Evolutionary conservation across 1,140 invertebrate genomes (phyloP).

Genomic region (Ericerus pela): DNA sequence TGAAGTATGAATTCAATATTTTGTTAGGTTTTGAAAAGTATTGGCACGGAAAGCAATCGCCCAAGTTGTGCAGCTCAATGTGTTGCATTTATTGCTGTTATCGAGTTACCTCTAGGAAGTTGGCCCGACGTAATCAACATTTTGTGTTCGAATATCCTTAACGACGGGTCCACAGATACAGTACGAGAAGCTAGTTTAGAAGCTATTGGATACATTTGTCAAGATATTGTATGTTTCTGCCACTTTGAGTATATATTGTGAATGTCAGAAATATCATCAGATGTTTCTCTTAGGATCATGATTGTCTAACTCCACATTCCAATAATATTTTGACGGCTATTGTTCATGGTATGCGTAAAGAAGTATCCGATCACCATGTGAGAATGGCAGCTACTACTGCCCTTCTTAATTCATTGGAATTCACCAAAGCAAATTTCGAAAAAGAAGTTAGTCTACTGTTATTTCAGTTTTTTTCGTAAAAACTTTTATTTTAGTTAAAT

Average conservation of each 20-base stretch:
- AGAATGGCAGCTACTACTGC: constrained; percentile 90
- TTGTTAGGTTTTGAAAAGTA: constrained; percentile 67
- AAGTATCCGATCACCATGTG: constrained; percentile 68
- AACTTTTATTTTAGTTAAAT: background rate
- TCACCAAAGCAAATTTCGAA: constrained; percentile 96
- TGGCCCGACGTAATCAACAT: constrained; percentile 74
- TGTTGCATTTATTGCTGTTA: constrained; percentile 93
- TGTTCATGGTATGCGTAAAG: constrained; percentile 88
- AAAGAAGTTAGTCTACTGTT: constrained; percentile 51
- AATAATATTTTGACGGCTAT: constrained; percentile 97
- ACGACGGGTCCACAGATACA: constrained; percentile 68
- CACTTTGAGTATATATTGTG: background rate
- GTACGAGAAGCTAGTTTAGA: constrained; percentile 92
- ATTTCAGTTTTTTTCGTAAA: background rate
- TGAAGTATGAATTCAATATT: background rate
- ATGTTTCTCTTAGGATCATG: constrained; percentile 48
- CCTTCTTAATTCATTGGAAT: constrained; percentile 94
- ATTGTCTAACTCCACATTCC: constrained; percentile 76
- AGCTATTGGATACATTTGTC: constrained; percentile 82
- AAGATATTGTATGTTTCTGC: constrained; percentile 47
- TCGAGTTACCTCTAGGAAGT: constrained; percentile 74
- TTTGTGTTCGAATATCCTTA: constrained; percentile 80
- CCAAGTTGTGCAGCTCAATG: constrained; percentile 97
- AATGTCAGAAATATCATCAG: no score
- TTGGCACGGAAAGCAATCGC: constrained; percentile 87